Conservation (phyloP, 2,113 vertebrate genomes). For the Plestiodon gilberti region DNA sequence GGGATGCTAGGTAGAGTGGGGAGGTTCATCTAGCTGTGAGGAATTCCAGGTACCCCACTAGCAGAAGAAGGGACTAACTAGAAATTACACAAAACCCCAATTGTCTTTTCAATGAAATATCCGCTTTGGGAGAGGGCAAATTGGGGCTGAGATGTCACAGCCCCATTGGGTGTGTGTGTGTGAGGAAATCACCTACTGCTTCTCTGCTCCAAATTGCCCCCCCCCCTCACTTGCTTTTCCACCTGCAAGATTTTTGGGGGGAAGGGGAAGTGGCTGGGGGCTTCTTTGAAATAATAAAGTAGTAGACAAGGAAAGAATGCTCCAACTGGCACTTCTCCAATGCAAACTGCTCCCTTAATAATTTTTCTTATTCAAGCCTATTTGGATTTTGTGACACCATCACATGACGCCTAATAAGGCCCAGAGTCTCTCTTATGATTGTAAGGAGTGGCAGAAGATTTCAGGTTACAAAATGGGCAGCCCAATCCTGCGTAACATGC, state of each 20-base stretch:
- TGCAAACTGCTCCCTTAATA: neutral
- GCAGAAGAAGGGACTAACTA: neutral
- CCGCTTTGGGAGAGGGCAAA: neutral
- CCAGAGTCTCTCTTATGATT: neutral
- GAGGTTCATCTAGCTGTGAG: neutral
- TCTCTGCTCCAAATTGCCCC: neutral
- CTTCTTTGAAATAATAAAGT: neutral
- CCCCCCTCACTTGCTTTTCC: neutral
- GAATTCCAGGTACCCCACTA: neutral
- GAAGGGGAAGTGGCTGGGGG: neutral
- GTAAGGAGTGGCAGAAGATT: neutral
- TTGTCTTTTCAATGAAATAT: neutral
- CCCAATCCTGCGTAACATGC: too few species aligned
- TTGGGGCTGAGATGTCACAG: neutral
- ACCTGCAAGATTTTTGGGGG: neutral
- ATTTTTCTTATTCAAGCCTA: neutral
- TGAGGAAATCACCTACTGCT: too few species aligned
- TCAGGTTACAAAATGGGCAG: too few species aligned
- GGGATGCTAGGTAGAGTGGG: neutral
- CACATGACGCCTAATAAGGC: neutral
- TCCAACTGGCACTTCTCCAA: neutral
- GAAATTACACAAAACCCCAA: neutral
- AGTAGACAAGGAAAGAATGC: neutral
- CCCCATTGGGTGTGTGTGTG: neutral
- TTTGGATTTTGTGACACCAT: neutral